These are phyloP conservation scores for Pissodes strobi DNA, from an alignment of 1,140 invertebrate genomes.

Conservation along the genomic window DNA sequence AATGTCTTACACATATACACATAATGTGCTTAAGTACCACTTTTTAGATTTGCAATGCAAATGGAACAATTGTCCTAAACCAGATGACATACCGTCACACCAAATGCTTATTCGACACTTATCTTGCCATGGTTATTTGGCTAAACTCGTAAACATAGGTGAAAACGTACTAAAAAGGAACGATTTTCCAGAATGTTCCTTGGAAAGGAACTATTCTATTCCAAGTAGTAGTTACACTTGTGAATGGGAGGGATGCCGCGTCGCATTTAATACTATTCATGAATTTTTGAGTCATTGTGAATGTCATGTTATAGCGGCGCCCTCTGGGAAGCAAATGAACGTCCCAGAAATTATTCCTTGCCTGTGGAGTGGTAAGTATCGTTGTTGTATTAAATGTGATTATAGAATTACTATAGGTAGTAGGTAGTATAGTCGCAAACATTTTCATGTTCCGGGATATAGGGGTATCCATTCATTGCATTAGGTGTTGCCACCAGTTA, in stretches of 20 bases:
- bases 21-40: too few relatives aligned
- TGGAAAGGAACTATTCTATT: conserved; percentile 58
- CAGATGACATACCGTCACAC: conserved; percentile 17
- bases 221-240: conserved; percentile 70
- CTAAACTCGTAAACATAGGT: conserved; percentile 72
- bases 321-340: conserved; percentile 14
- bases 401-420: too few relatives aligned
- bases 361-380: conserved; percentile 50
- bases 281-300: conserved; percentile 64
- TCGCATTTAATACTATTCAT: conserved; percentile 61
- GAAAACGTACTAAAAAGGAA: conserved; percentile 64
- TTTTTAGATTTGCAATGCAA: conserved; percentile 33
- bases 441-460: too few relatives aligned
- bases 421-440: too few relatives aligned
- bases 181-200: conserved; percentile 64
- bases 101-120: conserved; percentile 61
- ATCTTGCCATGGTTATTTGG: conserved; percentile 78
- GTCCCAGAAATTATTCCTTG: conserved; percentile 60
- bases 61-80: conserved; percentile 39
- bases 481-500: too few relatives aligned
- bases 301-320: conserved; percentile 55
- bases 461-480: too few relatives aligned
- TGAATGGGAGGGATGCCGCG: conserved; percentile 80
- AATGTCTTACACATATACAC: too few relatives aligned
- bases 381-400: too few relatives aligned